Evolutionary conservation across 92 coral and sea anemone species (phyloP).

Genomic region (Diadumene lineata): DNA sequence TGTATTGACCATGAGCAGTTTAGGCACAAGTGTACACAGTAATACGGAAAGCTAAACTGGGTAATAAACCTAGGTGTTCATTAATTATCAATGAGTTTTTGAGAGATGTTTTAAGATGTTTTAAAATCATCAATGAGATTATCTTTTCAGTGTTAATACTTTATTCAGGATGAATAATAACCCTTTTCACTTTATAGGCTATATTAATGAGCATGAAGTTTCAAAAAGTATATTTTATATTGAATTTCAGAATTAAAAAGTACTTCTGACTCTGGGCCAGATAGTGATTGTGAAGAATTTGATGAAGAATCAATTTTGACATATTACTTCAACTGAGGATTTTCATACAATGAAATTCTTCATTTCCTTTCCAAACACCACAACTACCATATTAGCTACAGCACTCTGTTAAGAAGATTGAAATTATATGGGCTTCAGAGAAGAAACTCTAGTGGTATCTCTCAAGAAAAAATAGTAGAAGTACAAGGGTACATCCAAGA

Average conservation of each 20-base stretch:
- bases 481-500: conserved; percentile 1
- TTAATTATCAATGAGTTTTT: too few species aligned
- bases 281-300: background rate
- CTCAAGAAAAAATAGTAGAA: conserved; percentile 2
- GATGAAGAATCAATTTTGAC: conserved; percentile 6
- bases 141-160: too few species aligned
- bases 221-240: too few species aligned
- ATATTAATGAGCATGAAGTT: too few species aligned
- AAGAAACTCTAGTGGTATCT: conserved; percentile 2
- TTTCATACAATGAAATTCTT: conserved; percentile 10
- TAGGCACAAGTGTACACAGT: too few species aligned
- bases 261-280: background rate
- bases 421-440: background rate
- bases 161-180: too few species aligned
- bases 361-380: conserved; percentile 7
- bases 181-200: too few species aligned
- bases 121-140: too few species aligned
- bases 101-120: too few species aligned
- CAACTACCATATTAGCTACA: conserved; percentile 3
- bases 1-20: too few species aligned
- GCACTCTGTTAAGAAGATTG: background rate
- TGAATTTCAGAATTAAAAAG: background rate
- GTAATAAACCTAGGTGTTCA: too few species aligned
- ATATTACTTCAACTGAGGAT: conserved; percentile 9
- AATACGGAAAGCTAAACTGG: too few species aligned